A percentile compares a stretch with the other conserved stretches of the same genome.
Evolutionary conservation across 2,797 vertebrate genomes (phyloP).

Genomic region (Lerista edwardsae): DNA sequence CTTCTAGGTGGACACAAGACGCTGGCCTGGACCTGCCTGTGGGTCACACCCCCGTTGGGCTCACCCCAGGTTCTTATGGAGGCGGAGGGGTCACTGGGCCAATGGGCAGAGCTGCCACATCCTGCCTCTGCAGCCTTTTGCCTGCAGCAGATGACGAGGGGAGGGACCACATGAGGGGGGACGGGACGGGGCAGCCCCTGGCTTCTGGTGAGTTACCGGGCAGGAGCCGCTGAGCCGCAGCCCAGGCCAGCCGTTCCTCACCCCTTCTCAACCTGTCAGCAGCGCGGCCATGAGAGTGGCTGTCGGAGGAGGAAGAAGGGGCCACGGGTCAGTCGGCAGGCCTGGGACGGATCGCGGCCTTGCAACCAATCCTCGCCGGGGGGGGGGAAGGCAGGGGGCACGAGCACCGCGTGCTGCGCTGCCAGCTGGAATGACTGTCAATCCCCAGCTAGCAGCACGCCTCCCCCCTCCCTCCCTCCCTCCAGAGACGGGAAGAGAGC

Average conservation of each 20-base stretch:
- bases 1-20: background rate
- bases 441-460: background rate
- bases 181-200: too few relatives aligned
- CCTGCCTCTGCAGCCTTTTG: too few relatives aligned
- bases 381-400: background rate
- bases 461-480: background rate
- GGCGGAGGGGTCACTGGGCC: background rate
- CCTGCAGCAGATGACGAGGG: background rate
- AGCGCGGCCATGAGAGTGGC: background rate
- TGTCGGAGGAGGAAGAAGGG: background rate
- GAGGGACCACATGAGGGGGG: too few relatives aligned
- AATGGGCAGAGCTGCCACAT: too few relatives aligned
- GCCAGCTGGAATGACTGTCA: constrained; percentile 17
- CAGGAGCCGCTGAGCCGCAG: background rate
- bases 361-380: background rate
- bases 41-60: too few relatives aligned
- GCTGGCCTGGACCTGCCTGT: background rate
- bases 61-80: background rate
- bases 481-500: background rate
- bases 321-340: background rate
- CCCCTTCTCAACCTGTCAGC: too few relatives aligned
- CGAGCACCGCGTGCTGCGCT: background rate
- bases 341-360: background rate
- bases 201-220: background rate
- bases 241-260: background rate